These are phyloP conservation scores for Chalcis sispes DNA, from an alignment of 2,888 invertebrate genomes.

Conservation along the genomic window DNA sequence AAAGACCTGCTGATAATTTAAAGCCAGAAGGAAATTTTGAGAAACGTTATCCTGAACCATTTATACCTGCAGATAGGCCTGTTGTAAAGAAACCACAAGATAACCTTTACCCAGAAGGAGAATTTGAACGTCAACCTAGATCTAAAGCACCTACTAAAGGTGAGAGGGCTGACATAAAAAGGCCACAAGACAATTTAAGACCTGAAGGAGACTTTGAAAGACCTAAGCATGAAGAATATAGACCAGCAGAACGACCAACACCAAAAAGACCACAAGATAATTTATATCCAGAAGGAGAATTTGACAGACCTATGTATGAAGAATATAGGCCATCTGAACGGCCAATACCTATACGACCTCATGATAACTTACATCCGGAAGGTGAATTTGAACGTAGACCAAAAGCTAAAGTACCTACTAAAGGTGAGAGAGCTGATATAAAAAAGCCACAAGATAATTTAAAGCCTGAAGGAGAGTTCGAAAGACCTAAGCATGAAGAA, in stretches of 20 bases:
- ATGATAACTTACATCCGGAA: slow-evolving; percentile 76
- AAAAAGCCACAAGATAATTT: slow-evolving; percentile 78
- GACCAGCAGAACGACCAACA: slow-evolving; percentile 77
- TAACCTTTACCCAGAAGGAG: slow-evolving; percentile 77
- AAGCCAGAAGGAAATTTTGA: slow-evolving; percentile 72
- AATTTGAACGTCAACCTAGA: slow-evolving; percentile 76
- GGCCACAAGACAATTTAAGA: slow-evolving; percentile 71
- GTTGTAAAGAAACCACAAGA: slow-evolving; percentile 70
- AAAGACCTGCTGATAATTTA: slow-evolving; percentile 77
- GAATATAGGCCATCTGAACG: slow-evolving; percentile 72
- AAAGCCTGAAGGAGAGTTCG: slow-evolving; percentile 76
- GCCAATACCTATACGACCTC: slow-evolving; percentile 69
- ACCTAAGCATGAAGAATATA: slow-evolving; percentile 63
- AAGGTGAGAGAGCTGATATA: slow-evolving; percentile 71
- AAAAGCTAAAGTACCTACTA: slow-evolving; percentile 74
- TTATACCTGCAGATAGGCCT: slow-evolving; percentile 69
- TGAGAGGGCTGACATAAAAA: slow-evolving; percentile 70
- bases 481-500: slow-evolving; percentile 68
- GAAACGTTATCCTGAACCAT: slow-evolving; percentile 71
- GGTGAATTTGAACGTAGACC: slow-evolving; percentile 77
- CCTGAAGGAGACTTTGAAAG: slow-evolving; percentile 72
- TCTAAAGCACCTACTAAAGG: slow-evolving; percentile 71
- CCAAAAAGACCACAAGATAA: slow-evolving; percentile 79
- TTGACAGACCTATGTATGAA: slow-evolving; percentile 63
- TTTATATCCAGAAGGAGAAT: slow-evolving; percentile 77